Conservation (phyloP, 2,888 invertebrate species). For the Cryptocephalus moraei region DNA sequence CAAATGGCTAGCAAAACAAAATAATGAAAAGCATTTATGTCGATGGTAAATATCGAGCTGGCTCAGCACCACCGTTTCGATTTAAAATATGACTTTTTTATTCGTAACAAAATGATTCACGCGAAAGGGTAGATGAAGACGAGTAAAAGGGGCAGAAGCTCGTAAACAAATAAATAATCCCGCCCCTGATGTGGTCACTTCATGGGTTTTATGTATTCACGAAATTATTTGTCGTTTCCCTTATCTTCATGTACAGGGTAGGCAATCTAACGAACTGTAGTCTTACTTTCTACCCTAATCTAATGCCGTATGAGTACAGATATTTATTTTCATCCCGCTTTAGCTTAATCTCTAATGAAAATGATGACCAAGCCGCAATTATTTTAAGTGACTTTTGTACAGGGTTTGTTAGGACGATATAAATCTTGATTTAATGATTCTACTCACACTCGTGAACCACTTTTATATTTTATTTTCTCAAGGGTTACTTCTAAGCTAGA, state of each 20-base stretch:
- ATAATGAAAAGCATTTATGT: slow-evolving; percentile 10
- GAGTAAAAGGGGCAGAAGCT: slow-evolving; percentile 15
- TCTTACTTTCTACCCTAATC: background rate
- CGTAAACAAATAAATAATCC: slow-evolving; percentile 26
- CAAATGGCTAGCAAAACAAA: slow-evolving; percentile 10
- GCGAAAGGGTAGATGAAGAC: slow-evolving; percentile 20
- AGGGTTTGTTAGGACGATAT: no score
- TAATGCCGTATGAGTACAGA: no score
- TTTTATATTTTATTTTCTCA: no score
- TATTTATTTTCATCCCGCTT: no score
- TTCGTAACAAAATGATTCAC: slow-evolving; percentile 22
- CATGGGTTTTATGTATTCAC: slow-evolving; percentile 15
- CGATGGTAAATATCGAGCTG: slow-evolving; percentile 15
- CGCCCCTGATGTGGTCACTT: slow-evolving; percentile 17
- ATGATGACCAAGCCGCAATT: no score
- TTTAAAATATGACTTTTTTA: slow-evolving; percentile 23
- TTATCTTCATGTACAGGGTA: slow-evolving; percentile 4
- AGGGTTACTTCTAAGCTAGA: no score
- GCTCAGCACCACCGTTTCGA: slow-evolving; percentile 16
- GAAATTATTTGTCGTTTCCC: slow-evolving; percentile 12
- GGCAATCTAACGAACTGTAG: background rate
- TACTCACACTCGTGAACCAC: no score
- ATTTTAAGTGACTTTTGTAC: no score
- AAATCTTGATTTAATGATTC: no score
- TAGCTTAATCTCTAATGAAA: no score